phyloP scores from a whole-genome alignment of 2,888 invertebrate species.

The Petrophora chlorosata region DNA sequence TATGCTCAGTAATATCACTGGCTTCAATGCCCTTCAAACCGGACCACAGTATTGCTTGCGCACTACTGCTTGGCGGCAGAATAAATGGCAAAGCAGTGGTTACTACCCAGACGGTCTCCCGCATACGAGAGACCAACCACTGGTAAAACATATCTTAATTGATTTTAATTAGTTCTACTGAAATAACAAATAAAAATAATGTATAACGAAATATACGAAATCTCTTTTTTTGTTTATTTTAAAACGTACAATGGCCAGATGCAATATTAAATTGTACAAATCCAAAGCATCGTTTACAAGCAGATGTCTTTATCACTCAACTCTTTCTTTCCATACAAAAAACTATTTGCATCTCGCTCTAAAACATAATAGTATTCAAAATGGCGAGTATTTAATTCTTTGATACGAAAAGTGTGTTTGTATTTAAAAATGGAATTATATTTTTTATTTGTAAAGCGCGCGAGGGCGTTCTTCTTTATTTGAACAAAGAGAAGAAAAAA shows the following conservation, averaged over 20 bases:
- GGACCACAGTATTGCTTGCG: too few species aligned
- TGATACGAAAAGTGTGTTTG: conserved; percentile 61
- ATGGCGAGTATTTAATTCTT: conserved; percentile 68
- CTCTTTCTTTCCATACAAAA: conserved; percentile 46
- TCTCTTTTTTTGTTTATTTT: too few species aligned
- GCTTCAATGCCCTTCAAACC: too few species aligned
- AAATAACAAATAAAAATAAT: too few species aligned
- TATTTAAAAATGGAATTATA: conserved; percentile 61
- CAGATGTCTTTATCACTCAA: conserved; percentile 64
- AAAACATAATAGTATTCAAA: conserved; percentile 64
- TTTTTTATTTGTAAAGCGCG: conserved; percentile 45
- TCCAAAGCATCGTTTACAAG: conserved; percentile 53
- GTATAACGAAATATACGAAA: too few species aligned
- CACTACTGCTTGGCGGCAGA: too few species aligned
- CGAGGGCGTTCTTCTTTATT: conserved; percentile 47
- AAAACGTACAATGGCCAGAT: conserved; percentile 17
- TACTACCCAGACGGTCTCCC: too few species aligned
- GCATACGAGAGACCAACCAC: too few species aligned
- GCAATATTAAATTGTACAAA: conserved; percentile 41
- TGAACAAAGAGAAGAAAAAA: conserved; percentile 33
- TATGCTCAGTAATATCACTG: too few species aligned
- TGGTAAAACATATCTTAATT: too few species aligned
- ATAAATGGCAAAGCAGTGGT: too few species aligned
- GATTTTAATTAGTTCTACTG: too few species aligned
- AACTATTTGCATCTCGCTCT: conserved; percentile 48